Evolutionary conservation across 64 coral and sea anemone genomes (phyloP), one percentile per base, ranked within the genome.

Genomic region (Anthopleura sola): DNA sequence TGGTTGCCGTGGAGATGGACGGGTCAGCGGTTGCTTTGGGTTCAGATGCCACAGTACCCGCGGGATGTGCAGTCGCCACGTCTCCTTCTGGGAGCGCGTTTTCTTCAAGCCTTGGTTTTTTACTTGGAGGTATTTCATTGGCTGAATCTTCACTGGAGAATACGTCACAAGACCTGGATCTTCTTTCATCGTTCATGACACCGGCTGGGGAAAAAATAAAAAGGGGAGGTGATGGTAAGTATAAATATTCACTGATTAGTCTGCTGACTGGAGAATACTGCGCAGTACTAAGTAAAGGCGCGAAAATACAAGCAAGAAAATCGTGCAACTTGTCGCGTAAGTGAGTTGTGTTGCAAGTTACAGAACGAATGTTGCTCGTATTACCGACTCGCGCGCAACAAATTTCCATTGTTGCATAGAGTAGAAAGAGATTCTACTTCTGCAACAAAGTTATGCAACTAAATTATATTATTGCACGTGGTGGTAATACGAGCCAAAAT

Each of bases 1-100:
- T 89, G 12, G 87, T 97, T n/a, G 94, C 84, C 49, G 84, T 92
- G 46, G 90, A 86, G 36, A 28, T 18, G 69, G 49, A 26, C 39
- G 76, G 38, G 76, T 79, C 76, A 44, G 76, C 20, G 20, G 76
- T 23, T 79, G 37, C 5, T 15, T 79, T 79, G 15, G 21, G 76
- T 16, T 79, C 76, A 1, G 76, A 44, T 4, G 76, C 44, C 39
- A 79, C 76, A 24, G 38, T 24, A 44, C 76, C 76, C 7, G 36
- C 37, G 31, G 76, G 37, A 79, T 79, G 76, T n/a, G 76, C 11
- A 23, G 37, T 44, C 9, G 44, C 76, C 76, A 79, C 38, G 24
- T 79, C 76, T 38, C 76, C 76, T 44, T 79, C 76, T 2, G n/a
- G 76, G 16, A 79, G 36, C 11, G 76, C 18, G 76, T 38, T 79